Base-by-base conservation (phyloP, 2,797 vertebrate genomes). In the Eurystomus glaucurus region DNA sequence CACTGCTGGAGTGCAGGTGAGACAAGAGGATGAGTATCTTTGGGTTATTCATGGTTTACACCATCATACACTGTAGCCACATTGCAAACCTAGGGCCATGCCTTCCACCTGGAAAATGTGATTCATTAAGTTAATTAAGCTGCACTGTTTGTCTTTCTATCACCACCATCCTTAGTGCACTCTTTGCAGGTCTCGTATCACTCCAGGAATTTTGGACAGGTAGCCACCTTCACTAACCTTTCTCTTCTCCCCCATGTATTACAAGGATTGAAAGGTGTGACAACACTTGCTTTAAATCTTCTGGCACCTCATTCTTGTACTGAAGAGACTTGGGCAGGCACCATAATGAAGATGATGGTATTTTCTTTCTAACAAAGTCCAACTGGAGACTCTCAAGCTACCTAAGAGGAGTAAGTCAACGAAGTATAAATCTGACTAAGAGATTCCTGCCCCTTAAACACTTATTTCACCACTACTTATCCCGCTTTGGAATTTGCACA, bases 41-140 rank as follows among this genome's bases (percentile, higher is more conserved):
- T 20, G 41, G 60, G 62, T 31, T 16, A 22, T 14, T 11, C 25
- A 3, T 3, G 26, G 45, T 18, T 41, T 72, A 45, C 66, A 68
- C 35, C n/a, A 17, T 9, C 15, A 22, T 1, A 54, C 75, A 22
- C 21, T 66, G 41, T 3, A 61, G 61, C 28, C 55, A 14, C 61
- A n/a, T 5, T 39, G 31, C 37, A 50, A 18, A 16, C 22, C 45
- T 0, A 25, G 51, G 0, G 35, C 33, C 2, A 3, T 7, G 31
- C 51, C 39, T 37, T 50, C 62, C 10, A 43, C 25, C 29, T 22
- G 66, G 13, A 64, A 89, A 54, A 33, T 5, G 16, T 22, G n/a
- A 22, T 70, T 85, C 10, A 39, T 33, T 43, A 29, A 33, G 28
- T n/a, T 58, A 90, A 93, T 82, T 55, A 58, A 60, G 29, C n/a